Conservation (phyloP, 2,113 vertebrate species). For the Tenrec ecaudatus region DNA sequence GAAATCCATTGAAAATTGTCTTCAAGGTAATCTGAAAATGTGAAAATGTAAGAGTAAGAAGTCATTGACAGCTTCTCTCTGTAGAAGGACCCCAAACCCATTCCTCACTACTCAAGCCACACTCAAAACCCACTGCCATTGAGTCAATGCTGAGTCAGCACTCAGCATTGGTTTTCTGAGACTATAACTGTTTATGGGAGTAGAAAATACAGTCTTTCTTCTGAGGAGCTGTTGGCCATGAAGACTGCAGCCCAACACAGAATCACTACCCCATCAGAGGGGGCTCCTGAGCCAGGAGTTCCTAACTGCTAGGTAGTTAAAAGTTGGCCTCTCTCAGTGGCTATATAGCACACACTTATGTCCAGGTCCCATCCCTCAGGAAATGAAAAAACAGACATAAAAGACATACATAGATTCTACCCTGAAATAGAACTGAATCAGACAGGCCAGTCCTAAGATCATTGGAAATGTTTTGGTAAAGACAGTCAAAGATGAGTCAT, state of each 20-base stretch:
- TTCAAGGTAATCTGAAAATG: not conserved
- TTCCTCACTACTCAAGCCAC: not conserved
- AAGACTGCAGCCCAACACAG: too few relatives aligned
- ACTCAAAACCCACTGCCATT: not conserved
- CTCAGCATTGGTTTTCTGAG: too few relatives aligned
- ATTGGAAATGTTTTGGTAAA: constrained; percentile 63
- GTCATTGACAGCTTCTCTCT: not conserved
- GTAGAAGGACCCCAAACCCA: not conserved
- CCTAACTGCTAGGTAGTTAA: not conserved
- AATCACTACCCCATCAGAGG: too few relatives aligned
- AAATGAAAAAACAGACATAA: constrained; percentile 66
- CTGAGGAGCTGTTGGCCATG: too few relatives aligned
- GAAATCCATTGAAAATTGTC: not conserved
- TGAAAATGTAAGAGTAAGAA: not conserved
- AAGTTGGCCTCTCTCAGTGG: not conserved
- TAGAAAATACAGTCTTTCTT: too few relatives aligned
- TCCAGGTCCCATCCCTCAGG: not conserved
- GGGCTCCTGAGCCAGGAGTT: too few relatives aligned
- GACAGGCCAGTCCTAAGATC: constrained; percentile 17
- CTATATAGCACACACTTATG: constrained; percentile 18
- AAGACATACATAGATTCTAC: not conserved
- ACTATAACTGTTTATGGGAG: too few relatives aligned
- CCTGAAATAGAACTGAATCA: constrained; percentile 61
- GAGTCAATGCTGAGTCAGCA: too few relatives aligned
- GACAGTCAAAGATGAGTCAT: constrained; percentile 45